Evolutionary conservation across 2,888 invertebrate species (phyloP), one percentile per base, ranked within the genome.

Genomic region (Acleris laterana): DNA sequence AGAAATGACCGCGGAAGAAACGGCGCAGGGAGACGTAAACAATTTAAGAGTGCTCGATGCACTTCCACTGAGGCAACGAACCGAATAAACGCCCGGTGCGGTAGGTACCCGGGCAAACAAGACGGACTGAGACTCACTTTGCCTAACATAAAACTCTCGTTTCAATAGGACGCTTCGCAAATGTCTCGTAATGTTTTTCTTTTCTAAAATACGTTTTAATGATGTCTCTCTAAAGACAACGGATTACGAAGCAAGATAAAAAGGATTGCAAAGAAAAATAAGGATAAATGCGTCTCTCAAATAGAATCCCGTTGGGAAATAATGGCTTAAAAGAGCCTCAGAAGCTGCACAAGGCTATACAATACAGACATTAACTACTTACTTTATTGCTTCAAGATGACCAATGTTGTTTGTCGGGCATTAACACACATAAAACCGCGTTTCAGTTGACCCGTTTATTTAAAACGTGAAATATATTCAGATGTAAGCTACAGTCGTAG

Each of bases 31-130:
- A 81, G 81, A 82, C 84, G 82, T 85, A 85, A 88, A 87, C 85
- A 85, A 85, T 87, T 87, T 84, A 78, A 80, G 78, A 84, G 83
- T 80, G 77, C 77, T 80, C 79, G 77, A 72, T 81, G 82, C 83
- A 85, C 83, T 85, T 80, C 78, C 82, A 78, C 69, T 66, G 77
- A 77, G 74, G 82, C 82, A 86, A 80, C 83, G 81, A 76, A 81
- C 80, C 82, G 84, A 80, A 81, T 85, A 84, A 88, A 84, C 77
- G 78, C 77, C 46, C 76, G 75, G 72, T 77, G 77, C 78, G 76
- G 80, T 52, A 51, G 50, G 50, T 56, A 72, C 77, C 74, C 74
- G 77, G 70, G 75, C 74, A 83, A 84, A 85, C 77, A 83, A 77
- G 74, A 70, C 73, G 73, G 72, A 71, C 77, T 72, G 70, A 70